Percentiles rank a stretch among this genome's conserved stretches.
Conservation (phyloP, 1,140 invertebrate genomes). For the Andricus grossulariae region DNA sequence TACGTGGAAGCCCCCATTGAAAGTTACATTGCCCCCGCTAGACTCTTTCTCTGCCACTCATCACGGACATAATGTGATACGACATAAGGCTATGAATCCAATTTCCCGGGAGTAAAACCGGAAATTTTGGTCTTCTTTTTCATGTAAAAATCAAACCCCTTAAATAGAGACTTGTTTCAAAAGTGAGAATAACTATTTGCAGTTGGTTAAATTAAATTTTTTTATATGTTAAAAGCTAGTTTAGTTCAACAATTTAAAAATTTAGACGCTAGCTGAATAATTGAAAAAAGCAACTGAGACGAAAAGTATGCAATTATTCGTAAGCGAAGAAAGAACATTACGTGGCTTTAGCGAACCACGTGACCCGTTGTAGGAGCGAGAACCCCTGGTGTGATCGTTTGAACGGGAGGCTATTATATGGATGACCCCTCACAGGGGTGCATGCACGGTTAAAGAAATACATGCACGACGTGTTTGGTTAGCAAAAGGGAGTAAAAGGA, state of each 20-base stretch:
- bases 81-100: constrained; percentile 4
- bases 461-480: constrained; percentile 3
- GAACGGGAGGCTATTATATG: not conserved
- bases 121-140: too few species aligned
- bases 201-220: too few species aligned
- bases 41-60: not conserved
- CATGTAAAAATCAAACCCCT: too few species aligned
- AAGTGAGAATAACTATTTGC: too few species aligned
- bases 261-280: too few species aligned
- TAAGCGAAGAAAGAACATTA: not conserved
- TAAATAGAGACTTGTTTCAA: too few species aligned
- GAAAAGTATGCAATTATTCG: not conserved
- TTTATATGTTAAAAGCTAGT: too few species aligned
- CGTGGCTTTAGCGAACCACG: not conserved
- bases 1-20: not conserved
- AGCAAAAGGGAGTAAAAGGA: constrained; percentile 14
- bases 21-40: not conserved
- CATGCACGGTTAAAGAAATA: constrained; percentile 10
- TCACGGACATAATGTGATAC: not conserved
- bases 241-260: too few species aligned
- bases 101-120: not conserved
- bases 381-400: not conserved
- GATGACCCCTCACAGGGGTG: constrained; percentile 5
- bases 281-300: too few species aligned
- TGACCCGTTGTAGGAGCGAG: not conserved